Percentiles rank a stretch among this genome's conserved stretches.
Evolutionary conservation across 2,113 vertebrate genomes (phyloP).

Genomic region (Ondatra zibethicus): DNA sequence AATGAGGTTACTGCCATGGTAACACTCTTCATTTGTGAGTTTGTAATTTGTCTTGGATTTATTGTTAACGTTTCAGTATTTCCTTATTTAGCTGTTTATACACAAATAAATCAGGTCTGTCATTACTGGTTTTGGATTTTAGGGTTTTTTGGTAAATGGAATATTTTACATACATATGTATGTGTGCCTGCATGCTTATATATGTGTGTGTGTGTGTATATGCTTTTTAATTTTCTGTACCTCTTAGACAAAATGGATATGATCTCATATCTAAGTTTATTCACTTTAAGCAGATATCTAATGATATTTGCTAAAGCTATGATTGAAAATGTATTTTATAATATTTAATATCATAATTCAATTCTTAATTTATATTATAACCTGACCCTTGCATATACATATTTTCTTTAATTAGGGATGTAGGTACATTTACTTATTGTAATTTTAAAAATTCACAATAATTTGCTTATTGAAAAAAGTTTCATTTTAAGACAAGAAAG

Average conservation of each 20-base stretch:
- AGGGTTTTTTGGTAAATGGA: not conserved
- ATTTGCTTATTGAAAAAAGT: not conserved
- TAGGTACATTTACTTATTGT: not conserved
- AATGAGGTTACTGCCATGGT: not conserved
- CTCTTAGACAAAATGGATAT: not conserved
- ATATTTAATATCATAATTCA: not conserved
- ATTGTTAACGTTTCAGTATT: constrained; percentile 9
- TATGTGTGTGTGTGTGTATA: not conserved
- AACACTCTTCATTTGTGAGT: not conserved
- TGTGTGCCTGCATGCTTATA: not conserved
- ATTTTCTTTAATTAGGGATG: not conserved
- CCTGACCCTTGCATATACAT: not conserved
- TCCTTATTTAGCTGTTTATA: not conserved
- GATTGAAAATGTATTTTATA: not conserved
- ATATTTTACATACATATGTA: not conserved
- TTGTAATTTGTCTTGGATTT: not conserved
- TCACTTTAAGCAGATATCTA: not conserved
- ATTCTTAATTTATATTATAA: not conserved
- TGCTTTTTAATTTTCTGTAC: not conserved
- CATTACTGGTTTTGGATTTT: not conserved
- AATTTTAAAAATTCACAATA: not conserved
- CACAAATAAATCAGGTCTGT: not conserved
- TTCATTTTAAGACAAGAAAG: constrained; percentile 9
- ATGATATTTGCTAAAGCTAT: not conserved
- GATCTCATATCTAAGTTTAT: not conserved